phyloP scores from a whole-genome alignment of 2,113 vertebrate species.

The Eira barbara region DNA sequence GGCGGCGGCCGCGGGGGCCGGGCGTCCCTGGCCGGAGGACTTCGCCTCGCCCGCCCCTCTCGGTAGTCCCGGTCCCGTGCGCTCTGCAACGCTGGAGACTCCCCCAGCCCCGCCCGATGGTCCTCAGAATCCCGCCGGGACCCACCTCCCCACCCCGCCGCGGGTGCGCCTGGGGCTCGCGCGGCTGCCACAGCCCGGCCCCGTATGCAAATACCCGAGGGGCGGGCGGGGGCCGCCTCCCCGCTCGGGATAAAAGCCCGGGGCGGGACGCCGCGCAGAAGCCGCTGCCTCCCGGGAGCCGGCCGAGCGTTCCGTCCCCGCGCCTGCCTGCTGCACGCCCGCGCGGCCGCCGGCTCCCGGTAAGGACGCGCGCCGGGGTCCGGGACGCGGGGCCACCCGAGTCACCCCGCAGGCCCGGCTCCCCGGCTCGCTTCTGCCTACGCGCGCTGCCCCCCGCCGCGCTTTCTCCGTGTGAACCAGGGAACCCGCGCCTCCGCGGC shows the following conservation, averaged over 20 bases:
- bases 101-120: neutral
- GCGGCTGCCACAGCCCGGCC: neutral
- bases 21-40: neutral
- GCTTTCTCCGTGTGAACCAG: neutral
- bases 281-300: constrained; percentile 57
- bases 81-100: neutral
- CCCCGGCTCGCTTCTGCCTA: neutral
- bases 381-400: neutral
- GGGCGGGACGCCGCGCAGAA: constrained; percentile 31
- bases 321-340: neutral
- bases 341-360: neutral
- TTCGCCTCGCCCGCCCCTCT: neutral
- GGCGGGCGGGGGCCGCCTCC: neutral
- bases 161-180: neutral
- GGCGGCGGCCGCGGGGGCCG: neutral
- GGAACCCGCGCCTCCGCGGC: neutral
- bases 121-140: neutral
- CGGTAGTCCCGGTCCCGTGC: rapidly evolving
- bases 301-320: neutral
- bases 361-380: constrained; percentile 1
- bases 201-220: constrained; percentile 49
- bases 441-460: neutral
- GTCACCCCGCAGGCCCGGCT: neutral
- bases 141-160: neutral
- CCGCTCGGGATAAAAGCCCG: neutral